Base-by-base conservation (phyloP, 2,888 invertebrate species). In the Cantharis flavilabris region DNA sequence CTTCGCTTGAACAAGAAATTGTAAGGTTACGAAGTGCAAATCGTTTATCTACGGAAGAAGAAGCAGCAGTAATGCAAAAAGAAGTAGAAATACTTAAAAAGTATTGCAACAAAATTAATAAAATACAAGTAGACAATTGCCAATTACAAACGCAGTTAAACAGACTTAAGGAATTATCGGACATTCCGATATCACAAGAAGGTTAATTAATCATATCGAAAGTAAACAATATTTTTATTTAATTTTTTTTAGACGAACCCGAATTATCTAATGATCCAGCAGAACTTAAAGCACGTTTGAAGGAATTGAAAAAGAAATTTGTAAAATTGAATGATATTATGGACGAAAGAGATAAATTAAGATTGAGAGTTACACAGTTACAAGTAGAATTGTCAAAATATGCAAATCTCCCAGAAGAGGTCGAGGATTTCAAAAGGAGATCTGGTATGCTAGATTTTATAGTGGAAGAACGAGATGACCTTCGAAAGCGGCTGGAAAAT, bases 41-140 rank as follows among this genome's bases (percentile, higher is more conserved):
- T 49, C 78, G 77, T 28, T 77, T 80, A 23, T 81, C 83, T 5
- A 83, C 85, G 9, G 85, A 85, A 75, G 81, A 84, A 71, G 85
- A 86, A 81, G 80, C 84, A 5, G 82, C 83, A 78, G 80, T 86
- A 11, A 84, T 87, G 28, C 78, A 81, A 62, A 86, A 85, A 74
- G 87, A 87, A 78, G 79, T 87, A 5, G 82, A 84, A 72, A 82
- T 85, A 9, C 73, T 86, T 16, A 87, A 86, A 76, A 83, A 82
- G 73, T 86, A 86, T 76, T 87, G 87, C 76, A 80, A 83, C 9
- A 85, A 86, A 78, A 76, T 88, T 28, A 81, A 83, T 1, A 79
- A 81, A 18, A 85, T 87, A 64, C 85, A 86, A 79, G 82, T 83
- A 30, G 86, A 87, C 74, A 87, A 87, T 76, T 71, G 82, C n/a